These are phyloP conservation scores for Scortum barcoo DNA, from an alignment of 2,113 vertebrate genomes.

Conservation along the genomic window DNA sequence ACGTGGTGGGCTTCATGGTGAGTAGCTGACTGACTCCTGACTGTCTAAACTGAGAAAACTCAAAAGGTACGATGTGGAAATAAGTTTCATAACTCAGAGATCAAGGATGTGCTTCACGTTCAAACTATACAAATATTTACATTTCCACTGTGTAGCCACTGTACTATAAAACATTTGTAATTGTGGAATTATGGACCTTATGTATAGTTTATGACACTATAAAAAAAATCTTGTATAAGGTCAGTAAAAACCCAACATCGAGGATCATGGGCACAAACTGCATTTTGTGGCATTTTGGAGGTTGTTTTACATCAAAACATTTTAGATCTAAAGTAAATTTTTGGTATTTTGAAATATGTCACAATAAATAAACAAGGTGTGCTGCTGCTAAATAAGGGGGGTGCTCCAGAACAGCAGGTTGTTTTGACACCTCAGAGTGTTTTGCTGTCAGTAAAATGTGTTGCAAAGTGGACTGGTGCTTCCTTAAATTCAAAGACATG, in stretches of 20 bases:
- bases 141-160: no score
- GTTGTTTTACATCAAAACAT: not conserved
- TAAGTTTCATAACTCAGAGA: not conserved
- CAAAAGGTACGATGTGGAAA: not conserved
- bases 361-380: not conserved
- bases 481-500: not conserved
- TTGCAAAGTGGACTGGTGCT: not conserved
- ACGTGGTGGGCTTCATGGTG: conserved; percentile 87
- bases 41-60: conserved; percentile 1
- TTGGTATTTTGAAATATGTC: not conserved
- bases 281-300: not conserved
- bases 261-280: not conserved
- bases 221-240: not conserved
- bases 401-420: conserved; percentile 12
- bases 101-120: not conserved
- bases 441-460: conserved; percentile 49
- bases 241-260: not conserved
- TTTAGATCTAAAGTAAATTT: no score
- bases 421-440: conserved; percentile 29
- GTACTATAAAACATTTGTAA: not conserved
- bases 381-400: not conserved
- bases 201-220: not conserved
- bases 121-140: not conserved
- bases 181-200: no score
- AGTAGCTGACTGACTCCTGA: conserved; percentile 57